A percentile compares a stretch with the other conserved stretches of the same genome.
Evolutionary conservation across 2,888 invertebrate species (phyloP).

Genomic region (Aproaerema taeniolella): DNA sequence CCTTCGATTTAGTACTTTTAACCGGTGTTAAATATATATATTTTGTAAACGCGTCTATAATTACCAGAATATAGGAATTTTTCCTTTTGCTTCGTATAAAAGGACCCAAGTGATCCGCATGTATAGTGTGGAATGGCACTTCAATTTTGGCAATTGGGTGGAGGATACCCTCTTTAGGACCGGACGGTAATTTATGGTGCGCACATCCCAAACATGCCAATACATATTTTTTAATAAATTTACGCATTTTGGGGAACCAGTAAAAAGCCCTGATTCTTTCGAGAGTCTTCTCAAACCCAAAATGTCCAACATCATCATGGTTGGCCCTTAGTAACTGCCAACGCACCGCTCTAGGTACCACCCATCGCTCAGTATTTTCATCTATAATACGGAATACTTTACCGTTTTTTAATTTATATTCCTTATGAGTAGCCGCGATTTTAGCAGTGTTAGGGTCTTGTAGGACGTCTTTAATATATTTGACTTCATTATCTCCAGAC

Average conservation of each 20-base stretch:
- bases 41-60: constrained; percentile 11
- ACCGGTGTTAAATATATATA: constrained; percentile 9
- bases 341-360: constrained; percentile 24
- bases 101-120: constrained; percentile 36
- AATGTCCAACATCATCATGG: constrained; percentile 28
- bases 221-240: constrained; percentile 19
- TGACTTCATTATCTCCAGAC: not conserved
- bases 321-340: constrained; percentile 22
- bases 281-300: constrained; percentile 25
- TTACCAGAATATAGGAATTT: constrained; percentile 8
- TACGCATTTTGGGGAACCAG: constrained; percentile 23
- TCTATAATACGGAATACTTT: constrained; percentile 17
- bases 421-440: not conserved
- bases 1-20: constrained; percentile 9
- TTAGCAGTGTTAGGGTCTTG: constrained; percentile 1
- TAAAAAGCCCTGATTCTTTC: constrained; percentile 14
- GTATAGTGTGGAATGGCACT: constrained; percentile 37
- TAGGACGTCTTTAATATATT: not conserved
- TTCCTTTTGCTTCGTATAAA: constrained; percentile 12
- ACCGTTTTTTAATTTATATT: not conserved
- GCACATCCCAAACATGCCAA: constrained; percentile 11
- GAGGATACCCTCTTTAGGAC: constrained; percentile 22
- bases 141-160: constrained; percentile 35
- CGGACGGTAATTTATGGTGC: constrained; percentile 22
- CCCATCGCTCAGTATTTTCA: constrained; percentile 19